Evolutionary conservation across 1,140 invertebrate species (phyloP), one percentile per base, ranked within the genome.

Genomic region (Neomicropteryx cornuta): DNA sequence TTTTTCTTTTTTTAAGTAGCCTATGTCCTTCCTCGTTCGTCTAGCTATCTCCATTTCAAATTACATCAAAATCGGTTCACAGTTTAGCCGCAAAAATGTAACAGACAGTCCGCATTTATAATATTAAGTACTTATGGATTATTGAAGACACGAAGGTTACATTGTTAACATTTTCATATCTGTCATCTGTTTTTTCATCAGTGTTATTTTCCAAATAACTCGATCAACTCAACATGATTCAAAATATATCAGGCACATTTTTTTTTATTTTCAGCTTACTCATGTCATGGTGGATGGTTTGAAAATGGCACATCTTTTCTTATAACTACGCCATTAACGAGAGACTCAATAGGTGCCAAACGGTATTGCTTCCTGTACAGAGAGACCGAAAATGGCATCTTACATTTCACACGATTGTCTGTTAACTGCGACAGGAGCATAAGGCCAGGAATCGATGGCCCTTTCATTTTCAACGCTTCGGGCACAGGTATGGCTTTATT

Each of bases 201-300:
- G 8, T 8, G 13, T 27, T 8, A 27, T 27, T 8, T 13, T 27
- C 13, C 23, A 27, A 27, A 13, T 27, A 27, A 8, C 8, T 27
- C 13, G 30, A 32, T 14, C 14, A 14, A 13, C 14, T 32, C n/a
- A 8, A 32, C 17, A 14, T 8, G 6, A 8, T 8, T 8, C 6
- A 32, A 6, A 32, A 32, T 14, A 11, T 13, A 5, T 8, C 6
- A 5, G 14, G 30, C 17, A 18, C 24, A 2, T 11, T 31, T 38
- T 3, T n/a, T 3, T 41, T 39, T 45, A 36, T 45, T 60, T 65
- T 19, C 63, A 85, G 83, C 79, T 33, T 87, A 85, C 61, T 81
- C 81, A 14, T 87, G 83, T 60, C 82, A 85, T 55, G 83, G 83
- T 41, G 72, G 75, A 24, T 87, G 82, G 81, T 73, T 76, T 45